Base-by-base conservation (phyloP, 1,140 invertebrate genomes). In the Rhyacophila brunnea region DNA sequence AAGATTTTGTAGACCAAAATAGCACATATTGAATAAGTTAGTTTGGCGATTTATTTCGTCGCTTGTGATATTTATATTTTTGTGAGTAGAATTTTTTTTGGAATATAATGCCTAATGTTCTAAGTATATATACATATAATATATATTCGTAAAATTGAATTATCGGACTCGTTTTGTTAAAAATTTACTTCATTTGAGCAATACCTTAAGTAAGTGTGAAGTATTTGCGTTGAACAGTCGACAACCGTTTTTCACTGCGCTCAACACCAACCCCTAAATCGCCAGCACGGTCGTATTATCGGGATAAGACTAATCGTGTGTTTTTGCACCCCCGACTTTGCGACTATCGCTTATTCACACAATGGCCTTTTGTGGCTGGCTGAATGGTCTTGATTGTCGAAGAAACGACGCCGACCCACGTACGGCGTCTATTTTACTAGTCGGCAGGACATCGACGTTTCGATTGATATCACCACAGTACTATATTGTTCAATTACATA, bases 341-440 rank as follows among this genome's bases (percentile, higher is more conserved):
- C 44, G 20, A 53, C 58, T 56, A 65, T 65, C 55, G 63, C 58
- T 61, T 65, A 64, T 60, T 58, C 47, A 36, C 58, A 65, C 63
- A 65, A 65, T 61, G 58, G 47, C 10, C 63, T 43, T 58, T 65
- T 65, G 63, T 65, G 54, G 54, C 38, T 53, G 23, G 38, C 52
- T 63, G 56, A 63, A 58, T 59, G 56, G 34, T 17, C 42, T 45
- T 50, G 60, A 62, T 62, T 59, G 56, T 55, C 32, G 57, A 45
- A 45, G 35, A 45, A 48, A 28, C 35, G 43, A 35, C 34, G 46
- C 40, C 62, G 57, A 44, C 32, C 40, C 51, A 49, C 56, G 49
- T 62, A 34, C 36, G 23, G 46, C 23, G 50, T 45, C 60, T 23
- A 40, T 57, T 57, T 32, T 46, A 55, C 50, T 32, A 53, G 38